Conservation (phyloP, 2,888 invertebrate species). For the Endotricha flammealis region DNA sequence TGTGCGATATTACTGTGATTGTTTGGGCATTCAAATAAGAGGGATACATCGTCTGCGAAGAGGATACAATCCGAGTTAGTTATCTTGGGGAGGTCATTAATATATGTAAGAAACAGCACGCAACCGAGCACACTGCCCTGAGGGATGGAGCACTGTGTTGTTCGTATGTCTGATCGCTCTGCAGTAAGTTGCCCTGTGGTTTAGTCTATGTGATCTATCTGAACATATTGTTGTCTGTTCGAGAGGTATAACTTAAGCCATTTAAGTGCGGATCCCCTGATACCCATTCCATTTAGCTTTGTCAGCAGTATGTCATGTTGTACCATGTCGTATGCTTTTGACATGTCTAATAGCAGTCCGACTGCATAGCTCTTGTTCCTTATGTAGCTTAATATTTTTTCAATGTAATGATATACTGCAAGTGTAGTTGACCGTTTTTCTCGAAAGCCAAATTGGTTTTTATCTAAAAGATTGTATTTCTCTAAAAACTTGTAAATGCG, state of each 20-base stretch:
- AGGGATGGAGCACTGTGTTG: slow-evolving; percentile 5
- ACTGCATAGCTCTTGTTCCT: slow-evolving; percentile 11
- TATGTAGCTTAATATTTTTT: not conserved
- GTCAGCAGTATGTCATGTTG: slow-evolving; percentile 10
- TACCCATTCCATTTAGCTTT: slow-evolving; percentile 13
- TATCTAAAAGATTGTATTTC: slow-evolving; percentile 12
- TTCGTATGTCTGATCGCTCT: not conserved
- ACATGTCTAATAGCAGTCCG: slow-evolving; percentile 15
- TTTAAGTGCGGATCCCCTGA: slow-evolving; percentile 8
- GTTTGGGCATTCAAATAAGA: not conserved
- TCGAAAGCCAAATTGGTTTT: slow-evolving; percentile 13
- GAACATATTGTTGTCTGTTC: slow-evolving; percentile 11
- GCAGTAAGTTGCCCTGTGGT: not conserved
- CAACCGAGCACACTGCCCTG: slow-evolving; percentile 14
- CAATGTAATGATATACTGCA: slow-evolving; percentile 9
- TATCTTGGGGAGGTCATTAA: slow-evolving; percentile 10
- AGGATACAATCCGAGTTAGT: slow-evolving; percentile 2
- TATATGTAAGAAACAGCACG: slow-evolving; percentile 10
- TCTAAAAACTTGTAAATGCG: slow-evolving; percentile 11
- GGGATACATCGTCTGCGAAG: slow-evolving; percentile 8
- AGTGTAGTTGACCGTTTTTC: slow-evolving; percentile 11
- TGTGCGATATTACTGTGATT: not conserved
- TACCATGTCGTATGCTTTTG: slow-evolving; percentile 16
- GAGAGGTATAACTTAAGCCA: slow-evolving; percentile 14
- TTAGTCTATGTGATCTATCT: slow-evolving; percentile 9